phyloP scores from a whole-genome alignment of 2,797 vertebrate genomes.

The Myiothlypis chrysogaster region DNA sequence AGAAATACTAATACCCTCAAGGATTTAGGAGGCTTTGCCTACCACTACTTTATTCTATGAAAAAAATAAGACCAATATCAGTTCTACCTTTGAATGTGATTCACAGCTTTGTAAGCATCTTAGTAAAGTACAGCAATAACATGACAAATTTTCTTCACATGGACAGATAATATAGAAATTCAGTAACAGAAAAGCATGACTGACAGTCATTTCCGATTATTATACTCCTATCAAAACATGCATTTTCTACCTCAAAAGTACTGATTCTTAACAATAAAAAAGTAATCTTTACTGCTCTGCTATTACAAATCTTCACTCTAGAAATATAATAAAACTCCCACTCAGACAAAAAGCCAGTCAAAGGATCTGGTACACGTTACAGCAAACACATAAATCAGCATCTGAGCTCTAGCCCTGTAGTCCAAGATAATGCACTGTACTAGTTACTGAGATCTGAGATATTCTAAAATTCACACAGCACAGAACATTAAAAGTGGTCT shows the following conservation, averaged over 20 bases:
- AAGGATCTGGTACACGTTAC: background rate
- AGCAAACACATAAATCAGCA: background rate
- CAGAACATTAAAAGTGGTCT: background rate
- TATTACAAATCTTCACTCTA: background rate
- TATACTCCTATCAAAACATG: background rate
- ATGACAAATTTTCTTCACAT: background rate
- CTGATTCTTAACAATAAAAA: background rate
- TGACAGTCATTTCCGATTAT: background rate
- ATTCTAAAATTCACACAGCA: constrained; percentile 27
- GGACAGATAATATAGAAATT: background rate
- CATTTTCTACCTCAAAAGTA: background rate
- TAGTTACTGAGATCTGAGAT: background rate
- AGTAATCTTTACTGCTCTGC: background rate
- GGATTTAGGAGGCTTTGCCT: background rate
- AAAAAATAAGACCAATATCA: background rate
- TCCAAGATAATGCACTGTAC: background rate
- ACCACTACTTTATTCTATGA: background rate
- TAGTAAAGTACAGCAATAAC: background rate
- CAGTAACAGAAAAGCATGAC: background rate
- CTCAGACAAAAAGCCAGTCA: background rate
- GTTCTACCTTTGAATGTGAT: background rate
- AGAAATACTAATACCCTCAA: background rate
- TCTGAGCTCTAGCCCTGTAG: background rate
- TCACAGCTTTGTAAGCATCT: background rate
- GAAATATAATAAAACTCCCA: background rate